Conservation (phyloP, 2,113 vertebrate species). For the Promerops cafer region DNA sequence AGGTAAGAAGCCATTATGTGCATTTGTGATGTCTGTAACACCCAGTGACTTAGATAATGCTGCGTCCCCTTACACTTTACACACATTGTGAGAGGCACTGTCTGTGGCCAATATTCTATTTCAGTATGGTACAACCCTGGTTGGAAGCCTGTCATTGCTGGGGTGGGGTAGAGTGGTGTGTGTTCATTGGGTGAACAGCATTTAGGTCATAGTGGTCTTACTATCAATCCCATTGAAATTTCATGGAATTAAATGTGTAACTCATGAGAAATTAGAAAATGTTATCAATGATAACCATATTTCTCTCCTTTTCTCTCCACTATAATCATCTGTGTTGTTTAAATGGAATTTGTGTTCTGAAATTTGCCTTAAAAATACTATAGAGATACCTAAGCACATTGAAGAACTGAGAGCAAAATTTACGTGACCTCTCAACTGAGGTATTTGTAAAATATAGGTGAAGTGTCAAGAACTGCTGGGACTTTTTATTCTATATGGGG, state of each 20-base stretch:
- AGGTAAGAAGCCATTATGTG: not conserved
- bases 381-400: not conserved
- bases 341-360: not conserved
- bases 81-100: not conserved
- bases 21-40: not conserved
- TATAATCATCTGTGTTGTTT: not conserved
- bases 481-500: not conserved
- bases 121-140: not conserved
- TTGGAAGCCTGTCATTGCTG: not conserved
- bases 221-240: not conserved
- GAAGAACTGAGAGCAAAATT: not conserved
- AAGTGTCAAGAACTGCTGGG: not conserved
- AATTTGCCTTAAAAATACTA: not conserved
- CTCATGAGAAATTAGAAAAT: not conserved
- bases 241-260: not conserved
- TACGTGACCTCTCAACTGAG: not conserved
- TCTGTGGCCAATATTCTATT: not conserved
- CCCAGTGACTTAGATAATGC: not conserved
- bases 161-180: not conserved
- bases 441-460: conserved; percentile 24
- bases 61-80: not conserved
- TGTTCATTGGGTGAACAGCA: not conserved
- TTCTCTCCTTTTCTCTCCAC: not conserved
- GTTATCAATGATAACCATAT: not conserved
- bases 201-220: not conserved